Conservation (phyloP, 2,797 vertebrate genomes). For the Sebastes nivosus region DNA sequence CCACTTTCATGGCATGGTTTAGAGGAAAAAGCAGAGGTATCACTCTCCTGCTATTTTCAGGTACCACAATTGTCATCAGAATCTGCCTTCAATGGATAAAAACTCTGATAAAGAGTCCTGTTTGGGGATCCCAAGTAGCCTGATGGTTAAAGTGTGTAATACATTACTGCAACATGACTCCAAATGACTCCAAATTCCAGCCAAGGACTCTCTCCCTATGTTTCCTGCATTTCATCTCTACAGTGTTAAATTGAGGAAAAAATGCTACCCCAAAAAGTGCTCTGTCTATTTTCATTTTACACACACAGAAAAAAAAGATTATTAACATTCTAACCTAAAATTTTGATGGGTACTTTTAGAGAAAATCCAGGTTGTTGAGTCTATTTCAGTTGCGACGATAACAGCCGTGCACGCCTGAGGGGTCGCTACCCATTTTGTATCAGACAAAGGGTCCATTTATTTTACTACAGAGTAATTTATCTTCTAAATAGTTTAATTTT, state of each 20-base stretch:
- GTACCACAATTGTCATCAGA: neutral
- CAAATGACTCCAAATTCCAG: neutral
- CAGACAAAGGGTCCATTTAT: neutral
- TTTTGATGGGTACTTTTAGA: neutral
- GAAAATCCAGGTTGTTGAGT: neutral
- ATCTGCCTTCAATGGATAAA: neutral
- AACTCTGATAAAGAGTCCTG: neutral
- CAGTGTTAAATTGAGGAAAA: neutral
- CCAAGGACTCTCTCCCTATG: neutral
- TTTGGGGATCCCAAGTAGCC: neutral
- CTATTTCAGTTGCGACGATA: neutral
- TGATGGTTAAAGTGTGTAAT: neutral
- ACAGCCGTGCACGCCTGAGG: slow-evolving; percentile 3
- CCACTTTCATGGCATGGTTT: neutral
- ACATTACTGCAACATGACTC: neutral
- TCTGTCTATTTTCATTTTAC: neutral
- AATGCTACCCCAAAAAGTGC: neutral
- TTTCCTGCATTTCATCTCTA: too few species aligned
- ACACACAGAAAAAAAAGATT: neutral
- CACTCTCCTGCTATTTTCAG: neutral
- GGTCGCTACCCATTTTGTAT: slow-evolving; percentile 14
- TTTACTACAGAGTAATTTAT: slow-evolving; percentile 45
- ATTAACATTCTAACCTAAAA: neutral
- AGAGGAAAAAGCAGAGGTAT: neutral
- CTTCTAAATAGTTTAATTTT: slow-evolving; percentile 57